Base-by-base conservation (phyloP, 2,113 vertebrate species). In the Tetrao urogallus region DNA sequence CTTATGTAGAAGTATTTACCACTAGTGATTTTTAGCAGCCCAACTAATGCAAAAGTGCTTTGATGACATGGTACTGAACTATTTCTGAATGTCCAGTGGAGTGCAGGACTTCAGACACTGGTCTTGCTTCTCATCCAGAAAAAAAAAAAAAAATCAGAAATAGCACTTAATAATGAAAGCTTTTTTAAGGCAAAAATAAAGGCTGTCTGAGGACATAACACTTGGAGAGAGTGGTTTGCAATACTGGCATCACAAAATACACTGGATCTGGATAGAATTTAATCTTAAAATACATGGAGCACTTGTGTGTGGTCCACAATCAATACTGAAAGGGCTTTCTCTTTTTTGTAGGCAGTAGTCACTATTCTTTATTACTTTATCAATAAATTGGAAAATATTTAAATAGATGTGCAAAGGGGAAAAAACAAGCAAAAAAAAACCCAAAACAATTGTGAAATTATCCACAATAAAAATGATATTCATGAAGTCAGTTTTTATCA, bases 391-490 rank as follows among this genome's bases (percentile, higher is more conserved):
- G 7, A 13, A 60, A 90, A 64, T 2, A 22, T 4, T 58, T 43
- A 65, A 54, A 71, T 6, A 56, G 15, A 60, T 40, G 85, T 65
- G 3, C 3, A 36, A 89, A 87, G 27, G 8, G 3, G 8, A 14
- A 42, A 70, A 48, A 82, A 27, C 42, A 66, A 43, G 8, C 30
- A 17, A 66, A 22, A 45, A 38, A 38, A 27, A 7, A 4, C 14
- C 58, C 14, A 11, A 17, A 60, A 10, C 15, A n/a, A 14, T 2
- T 8, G 45, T 63, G 14, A 15, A 52, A 30, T 7, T 64, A 24
- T 4, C 5, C 5, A 10, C 4, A 30, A 5, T 47, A 71, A 81
- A 80, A 84, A 64, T 1, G 0, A 1, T 21, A 24, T 32, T 63
- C 63, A 1, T 10, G 13, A 69, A 56, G 17, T 7, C 10, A 5